These are phyloP conservation scores for Mionectes olivaceus DNA, from an alignment of 2,797 vertebrate genomes.

Conservation along the genomic window DNA sequence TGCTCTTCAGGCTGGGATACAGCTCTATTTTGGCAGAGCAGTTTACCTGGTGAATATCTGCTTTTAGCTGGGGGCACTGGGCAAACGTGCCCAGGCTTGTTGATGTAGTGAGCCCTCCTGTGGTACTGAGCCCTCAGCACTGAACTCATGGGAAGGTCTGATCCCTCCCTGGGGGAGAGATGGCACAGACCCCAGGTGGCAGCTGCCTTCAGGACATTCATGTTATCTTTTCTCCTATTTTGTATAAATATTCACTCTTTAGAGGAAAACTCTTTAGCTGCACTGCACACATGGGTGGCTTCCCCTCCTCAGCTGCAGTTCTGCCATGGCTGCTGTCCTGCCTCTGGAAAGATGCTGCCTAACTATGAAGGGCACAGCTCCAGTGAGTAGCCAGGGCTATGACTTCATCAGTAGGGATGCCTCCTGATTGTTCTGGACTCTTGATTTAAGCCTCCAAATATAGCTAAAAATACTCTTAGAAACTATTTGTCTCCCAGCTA, in stretches of 20 bases:
- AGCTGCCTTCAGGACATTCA: neutral
- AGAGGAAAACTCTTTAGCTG: neutral
- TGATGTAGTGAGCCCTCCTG: neutral
- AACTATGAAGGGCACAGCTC: neutral
- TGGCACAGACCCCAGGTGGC: neutral
- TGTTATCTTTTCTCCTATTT: neutral
- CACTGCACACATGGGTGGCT: neutral
- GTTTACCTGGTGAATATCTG: neutral
- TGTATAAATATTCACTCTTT: neutral
- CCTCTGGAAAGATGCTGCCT: neutral
- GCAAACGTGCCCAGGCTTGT: rapidly evolving
- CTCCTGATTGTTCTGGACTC: neutral
- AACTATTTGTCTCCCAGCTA: neutral
- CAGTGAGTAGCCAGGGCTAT: rapidly evolving
- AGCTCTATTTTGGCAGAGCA: neutral
- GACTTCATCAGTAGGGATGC: neutral
- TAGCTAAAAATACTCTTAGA: neutral
- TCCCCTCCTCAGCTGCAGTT: neutral
- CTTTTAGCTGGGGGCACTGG: neutral
- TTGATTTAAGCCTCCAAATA: neutral
- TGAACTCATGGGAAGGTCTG: neutral
- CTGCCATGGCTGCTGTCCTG: neutral
- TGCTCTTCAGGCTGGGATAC: neutral
- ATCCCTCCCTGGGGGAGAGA: neutral
- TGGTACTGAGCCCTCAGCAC: neutral